phyloP scores from a whole-genome alignment of 2,113 vertebrate genomes.

The Cavia porcellus region DNA sequence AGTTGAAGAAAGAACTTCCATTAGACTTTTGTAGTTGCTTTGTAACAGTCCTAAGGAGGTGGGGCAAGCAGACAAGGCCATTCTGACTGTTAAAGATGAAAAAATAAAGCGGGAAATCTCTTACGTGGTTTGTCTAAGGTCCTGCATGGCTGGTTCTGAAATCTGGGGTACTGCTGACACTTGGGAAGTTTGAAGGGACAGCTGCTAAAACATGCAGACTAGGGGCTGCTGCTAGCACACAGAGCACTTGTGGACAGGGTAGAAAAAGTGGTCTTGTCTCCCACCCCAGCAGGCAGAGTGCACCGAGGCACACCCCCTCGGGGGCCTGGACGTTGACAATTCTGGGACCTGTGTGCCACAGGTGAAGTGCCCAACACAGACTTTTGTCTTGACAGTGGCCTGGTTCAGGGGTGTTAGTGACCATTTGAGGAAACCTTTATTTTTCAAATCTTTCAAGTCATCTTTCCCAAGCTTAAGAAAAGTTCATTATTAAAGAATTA shows the following conservation, averaged over 20 bases:
- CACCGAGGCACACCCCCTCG: not conserved
- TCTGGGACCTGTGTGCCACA: not conserved
- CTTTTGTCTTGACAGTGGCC: not conserved
- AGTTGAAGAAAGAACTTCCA: not conserved
- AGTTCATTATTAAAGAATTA: constrained; percentile 11
- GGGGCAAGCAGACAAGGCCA: not conserved
- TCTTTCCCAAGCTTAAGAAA: not conserved
- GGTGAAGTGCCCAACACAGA: rapidly evolving
- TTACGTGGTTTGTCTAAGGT: not conserved
- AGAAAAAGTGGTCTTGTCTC: no score
- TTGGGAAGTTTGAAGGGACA: not conserved
- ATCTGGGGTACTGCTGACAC: rapidly evolving
- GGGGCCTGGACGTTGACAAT: not conserved
- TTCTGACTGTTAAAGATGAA: not conserved
- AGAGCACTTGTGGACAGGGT: not conserved
- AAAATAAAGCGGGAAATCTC: not conserved
- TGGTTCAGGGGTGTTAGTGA: not conserved
- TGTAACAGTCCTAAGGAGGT: not conserved
- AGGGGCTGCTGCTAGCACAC: not conserved
- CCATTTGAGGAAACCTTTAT: not conserved
- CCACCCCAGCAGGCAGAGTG: not conserved
- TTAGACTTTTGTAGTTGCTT: not conserved
- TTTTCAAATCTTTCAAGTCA: not conserved
- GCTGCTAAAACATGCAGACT: not conserved
- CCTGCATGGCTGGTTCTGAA: not conserved